Percentiles rank a stretch among this genome's conserved stretches.
Conservation (phyloP, 1,140 invertebrate species). For the Latrodectus geometricus region DNA sequence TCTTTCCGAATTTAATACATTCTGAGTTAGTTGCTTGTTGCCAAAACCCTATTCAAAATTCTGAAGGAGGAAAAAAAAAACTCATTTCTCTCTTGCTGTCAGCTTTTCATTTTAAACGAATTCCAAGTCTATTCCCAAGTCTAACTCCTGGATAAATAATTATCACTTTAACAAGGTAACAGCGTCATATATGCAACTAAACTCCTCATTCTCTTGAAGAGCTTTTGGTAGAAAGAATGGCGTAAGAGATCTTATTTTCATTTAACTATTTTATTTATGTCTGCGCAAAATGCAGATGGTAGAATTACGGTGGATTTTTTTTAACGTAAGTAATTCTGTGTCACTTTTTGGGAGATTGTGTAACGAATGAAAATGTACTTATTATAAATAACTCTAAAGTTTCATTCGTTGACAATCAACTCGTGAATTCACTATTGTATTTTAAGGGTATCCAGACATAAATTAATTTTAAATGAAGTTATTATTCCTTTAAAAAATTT, state of each 20-base stretch:
- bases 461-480: too few species aligned
- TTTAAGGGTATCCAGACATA: too few species aligned
- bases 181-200: background rate
- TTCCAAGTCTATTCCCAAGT: background rate
- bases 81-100: conserved; percentile 20
- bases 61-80: conserved; percentile 8
- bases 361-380: too few species aligned
- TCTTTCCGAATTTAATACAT: background rate
- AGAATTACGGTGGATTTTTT: background rate
- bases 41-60: conserved; percentile 13
- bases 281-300: background rate
- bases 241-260: background rate
- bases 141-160: conserved; percentile 6
- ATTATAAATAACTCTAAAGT: too few species aligned
- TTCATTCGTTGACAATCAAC: too few species aligned
- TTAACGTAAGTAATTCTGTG: too few species aligned
- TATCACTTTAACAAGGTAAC: background rate
- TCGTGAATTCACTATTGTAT: too few species aligned
- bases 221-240: too few species aligned
- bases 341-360: too few species aligned
- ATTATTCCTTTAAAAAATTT: too few species aligned
- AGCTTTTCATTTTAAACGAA: conserved; percentile 47
- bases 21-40: background rate
- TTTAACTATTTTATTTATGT: background rate
- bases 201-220: background rate